These are phyloP conservation scores for Oxytorus armatus DNA, from an alignment of 2,888 invertebrate species.

Conservation along the genomic window DNA sequence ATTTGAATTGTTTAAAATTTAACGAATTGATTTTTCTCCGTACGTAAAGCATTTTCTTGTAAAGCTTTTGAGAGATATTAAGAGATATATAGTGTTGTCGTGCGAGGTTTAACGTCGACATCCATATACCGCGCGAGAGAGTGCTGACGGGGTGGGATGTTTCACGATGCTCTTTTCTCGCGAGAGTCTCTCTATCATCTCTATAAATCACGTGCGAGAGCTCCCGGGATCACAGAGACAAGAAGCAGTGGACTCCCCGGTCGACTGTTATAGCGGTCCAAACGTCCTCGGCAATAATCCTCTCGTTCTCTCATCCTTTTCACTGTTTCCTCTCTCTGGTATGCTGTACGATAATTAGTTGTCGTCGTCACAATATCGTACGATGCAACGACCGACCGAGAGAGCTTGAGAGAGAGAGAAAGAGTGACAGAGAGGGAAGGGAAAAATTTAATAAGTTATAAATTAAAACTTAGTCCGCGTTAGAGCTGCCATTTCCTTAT, in stretches of 20 bases:
- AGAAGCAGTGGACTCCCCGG: slow-evolving; percentile 63
- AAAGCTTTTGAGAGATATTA: too few species aligned
- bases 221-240: slow-evolving; percentile 71
- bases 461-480: slow-evolving; percentile 74
- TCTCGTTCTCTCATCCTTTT: not conserved
- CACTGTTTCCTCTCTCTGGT: not conserved
- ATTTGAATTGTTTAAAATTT: too few species aligned
- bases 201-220: slow-evolving; percentile 74
- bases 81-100: not conserved
- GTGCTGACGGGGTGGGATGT: slow-evolving; percentile 5
- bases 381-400: not conserved
- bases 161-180: slow-evolving; percentile 20
- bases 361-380: slow-evolving; percentile 35
- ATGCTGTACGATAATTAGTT: slow-evolving; percentile 18
- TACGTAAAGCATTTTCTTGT: too few species aligned
- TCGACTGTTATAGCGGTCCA: slow-evolving; percentile 66
- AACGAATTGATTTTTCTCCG: too few species aligned
- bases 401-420: too few species aligned
- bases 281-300: slow-evolving; percentile 39
- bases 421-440: slow-evolving; percentile 1
- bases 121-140: not conserved
- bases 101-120: slow-evolving; percentile 4
- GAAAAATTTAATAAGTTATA: slow-evolving; percentile 78
- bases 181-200: slow-evolving; percentile 71
- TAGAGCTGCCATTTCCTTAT: slow-evolving; percentile 76